Evolutionary conservation across 2,888 invertebrate genomes (phyloP), one percentile per base, ranked within the genome.

Genomic region (Eupeodes luniger): DNA sequence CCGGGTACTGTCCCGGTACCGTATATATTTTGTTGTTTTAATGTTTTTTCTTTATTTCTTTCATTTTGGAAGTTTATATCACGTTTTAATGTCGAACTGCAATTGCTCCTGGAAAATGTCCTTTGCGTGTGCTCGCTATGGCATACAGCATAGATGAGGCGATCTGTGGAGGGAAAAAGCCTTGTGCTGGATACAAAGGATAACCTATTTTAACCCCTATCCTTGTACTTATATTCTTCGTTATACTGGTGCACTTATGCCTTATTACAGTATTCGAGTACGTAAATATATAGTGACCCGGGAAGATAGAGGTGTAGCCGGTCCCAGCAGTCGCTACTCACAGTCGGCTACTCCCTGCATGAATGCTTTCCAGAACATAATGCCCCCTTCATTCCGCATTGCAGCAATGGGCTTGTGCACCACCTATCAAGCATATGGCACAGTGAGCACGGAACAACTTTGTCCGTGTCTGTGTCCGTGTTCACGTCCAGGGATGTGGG

Each of bases 211-310:
- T 16, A 69, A 53, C 55, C 40, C 47, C 34, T 36, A 19, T 66
- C n/a, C 59, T 78, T 75, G 79, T 67, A 57, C 34, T 27, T 27
- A 59, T 47, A 10, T 14, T 57, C 6, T 11, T 7, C 4, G 1
- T 36, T 9, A 9, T 47, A 47, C 47, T 47, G 14, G 57, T 72
- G 76, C 86, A 76, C 79, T 87, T 87, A 76, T 76, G 69, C 66
- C 76, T 79, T 79, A 81, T 87, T 87, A 87, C 84, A 84, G 80
- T 77, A 81, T 87, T 84, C 36, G 67, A 84, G 83, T 83, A 72
- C 84, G 87, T 83, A 84, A 83, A 87, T 76, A 87, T 70, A 82
- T 9, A 40, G 80, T 61, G 75, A 80, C 53, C 62, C 79, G 44
- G 40, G 27, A 70, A 80, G 82, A 76, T 64, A 62, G 64, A 40